Conservation (phyloP, 2,888 invertebrate species). For the Dolomedes plantarius region DNA sequence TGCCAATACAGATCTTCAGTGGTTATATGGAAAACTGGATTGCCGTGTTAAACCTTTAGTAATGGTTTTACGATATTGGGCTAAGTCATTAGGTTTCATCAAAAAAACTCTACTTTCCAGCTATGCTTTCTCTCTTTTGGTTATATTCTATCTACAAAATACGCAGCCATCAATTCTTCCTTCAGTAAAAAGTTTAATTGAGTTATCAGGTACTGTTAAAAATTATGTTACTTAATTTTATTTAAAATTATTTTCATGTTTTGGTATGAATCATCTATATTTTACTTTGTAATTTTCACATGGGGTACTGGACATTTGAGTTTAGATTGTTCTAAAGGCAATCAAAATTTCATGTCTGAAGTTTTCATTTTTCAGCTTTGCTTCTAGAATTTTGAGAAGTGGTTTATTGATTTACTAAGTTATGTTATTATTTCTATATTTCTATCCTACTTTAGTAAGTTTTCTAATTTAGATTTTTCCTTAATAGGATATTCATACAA, state of each 20-base stretch:
- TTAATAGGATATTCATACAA: neutral
- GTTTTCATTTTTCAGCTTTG: too few relatives aligned
- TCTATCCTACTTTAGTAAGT: neutral
- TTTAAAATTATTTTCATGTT: too few relatives aligned
- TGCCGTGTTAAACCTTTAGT: conserved; percentile 16
- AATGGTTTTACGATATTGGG: conserved; percentile 38
- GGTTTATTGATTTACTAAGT: too few relatives aligned
- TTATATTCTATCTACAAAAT: conserved; percentile 36
- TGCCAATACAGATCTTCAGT: conserved; percentile 19
- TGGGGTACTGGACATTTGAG: too few relatives aligned
- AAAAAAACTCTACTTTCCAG: conserved; percentile 5
- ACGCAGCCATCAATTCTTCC: conserved; percentile 34
- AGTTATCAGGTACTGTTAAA: conserved; percentile 1
- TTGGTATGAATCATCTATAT: too few relatives aligned
- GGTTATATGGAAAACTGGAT: conserved; percentile 20
- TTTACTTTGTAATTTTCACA: too few relatives aligned
- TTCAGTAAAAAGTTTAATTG: conserved; percentile 18
- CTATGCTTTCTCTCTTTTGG: conserved; percentile 31
- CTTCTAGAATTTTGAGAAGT: too few relatives aligned
- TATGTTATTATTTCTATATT: neutral
- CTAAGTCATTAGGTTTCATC: conserved; percentile 23
- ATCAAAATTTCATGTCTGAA: too few relatives aligned
- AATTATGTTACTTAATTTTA: neutral
- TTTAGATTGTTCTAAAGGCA: too few relatives aligned
- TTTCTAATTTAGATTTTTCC: neutral